Conservation (phyloP, 2,888 invertebrate genomes). For the Liodrosophila aerea region DNA sequence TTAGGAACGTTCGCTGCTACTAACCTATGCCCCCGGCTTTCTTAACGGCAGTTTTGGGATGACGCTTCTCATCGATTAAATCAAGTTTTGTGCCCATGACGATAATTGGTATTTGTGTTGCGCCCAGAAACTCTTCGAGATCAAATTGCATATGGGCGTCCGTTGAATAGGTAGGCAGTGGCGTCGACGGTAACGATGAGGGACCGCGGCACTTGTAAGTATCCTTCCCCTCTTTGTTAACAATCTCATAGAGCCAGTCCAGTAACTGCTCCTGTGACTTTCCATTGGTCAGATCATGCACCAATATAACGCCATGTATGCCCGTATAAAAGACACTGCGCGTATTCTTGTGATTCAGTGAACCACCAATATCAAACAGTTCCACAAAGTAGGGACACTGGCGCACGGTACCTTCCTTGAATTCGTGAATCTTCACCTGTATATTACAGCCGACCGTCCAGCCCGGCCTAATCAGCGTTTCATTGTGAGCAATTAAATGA, state of each 20-base stretch:
- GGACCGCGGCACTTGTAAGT: conserved; percentile 62
- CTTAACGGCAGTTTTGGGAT: conserved; percentile 80
- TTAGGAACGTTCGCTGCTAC: neutral
- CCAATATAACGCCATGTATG: conserved; percentile 96
- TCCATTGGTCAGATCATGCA: conserved; percentile 97
- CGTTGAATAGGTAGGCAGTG: conserved; percentile 24
- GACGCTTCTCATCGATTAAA: conserved; percentile 89
- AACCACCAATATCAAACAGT: conserved; percentile 98
- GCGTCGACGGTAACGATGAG: conserved; percentile 38
- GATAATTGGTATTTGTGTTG: conserved; percentile 94
- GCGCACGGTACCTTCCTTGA: conserved; percentile 95
- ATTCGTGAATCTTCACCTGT: conserved; percentile 97
- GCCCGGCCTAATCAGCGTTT: conserved; percentile 92
- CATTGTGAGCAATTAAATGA: conserved; percentile 94
- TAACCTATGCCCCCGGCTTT: conserved; percentile 81
- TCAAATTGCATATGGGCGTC: conserved; percentile 84
- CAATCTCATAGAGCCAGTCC: conserved; percentile 95
- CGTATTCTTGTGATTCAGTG: conserved; percentile 95
- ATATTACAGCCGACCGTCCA: conserved; percentile 99
- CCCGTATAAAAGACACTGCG: conserved; percentile 96
- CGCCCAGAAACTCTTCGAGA: conserved; percentile 92
- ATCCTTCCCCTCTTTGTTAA: conserved; percentile 87
- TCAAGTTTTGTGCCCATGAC: conserved; percentile 97
- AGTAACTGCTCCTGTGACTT: conserved; percentile 97
- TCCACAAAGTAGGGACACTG: conserved; percentile 96